A percentile compares a stretch with the other conserved stretches of the same genome.
These are phyloP conservation scores for Hyperopisus bebe DNA, from an alignment of 2,113 vertebrate genomes.

Conservation along the genomic window DNA sequence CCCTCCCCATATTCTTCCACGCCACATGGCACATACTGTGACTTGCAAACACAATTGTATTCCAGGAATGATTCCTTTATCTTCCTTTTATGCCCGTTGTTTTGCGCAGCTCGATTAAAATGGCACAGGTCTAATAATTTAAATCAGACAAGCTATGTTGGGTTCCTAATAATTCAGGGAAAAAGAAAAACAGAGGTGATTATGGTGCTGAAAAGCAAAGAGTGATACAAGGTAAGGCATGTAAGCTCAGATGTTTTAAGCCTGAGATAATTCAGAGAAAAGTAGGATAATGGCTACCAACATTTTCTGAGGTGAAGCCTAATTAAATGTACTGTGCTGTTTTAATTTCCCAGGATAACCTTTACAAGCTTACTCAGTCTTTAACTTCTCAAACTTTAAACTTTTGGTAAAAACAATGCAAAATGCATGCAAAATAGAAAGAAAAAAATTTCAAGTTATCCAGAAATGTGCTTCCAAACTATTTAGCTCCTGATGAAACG, in stretches of 20 bases:
- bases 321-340: neutral
- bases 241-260: neutral
- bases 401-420: neutral
- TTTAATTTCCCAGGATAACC: neutral
- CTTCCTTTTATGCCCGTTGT: conserved; percentile 5
- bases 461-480: neutral
- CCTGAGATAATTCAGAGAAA: neutral
- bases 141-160: conserved; percentile 3
- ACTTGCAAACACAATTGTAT: neutral
- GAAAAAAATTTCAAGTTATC: neutral
- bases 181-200: neutral
- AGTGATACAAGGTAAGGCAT: neutral
- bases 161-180: conserved; percentile 16
- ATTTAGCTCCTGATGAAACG: neutral
- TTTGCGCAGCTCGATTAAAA: neutral
- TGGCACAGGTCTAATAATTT: conserved; percentile 17
- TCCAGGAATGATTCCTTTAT: neutral
- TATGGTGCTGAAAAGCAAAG: neutral
- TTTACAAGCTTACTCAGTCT: neutral
- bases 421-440: neutral
- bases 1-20: neutral
- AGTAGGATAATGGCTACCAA: neutral
- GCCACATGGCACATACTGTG: neutral
- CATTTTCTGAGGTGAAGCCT: neutral
- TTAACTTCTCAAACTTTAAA: neutral